Conservation (phyloP, 2,888 invertebrate species). For the Nomada hirtipes region DNA sequence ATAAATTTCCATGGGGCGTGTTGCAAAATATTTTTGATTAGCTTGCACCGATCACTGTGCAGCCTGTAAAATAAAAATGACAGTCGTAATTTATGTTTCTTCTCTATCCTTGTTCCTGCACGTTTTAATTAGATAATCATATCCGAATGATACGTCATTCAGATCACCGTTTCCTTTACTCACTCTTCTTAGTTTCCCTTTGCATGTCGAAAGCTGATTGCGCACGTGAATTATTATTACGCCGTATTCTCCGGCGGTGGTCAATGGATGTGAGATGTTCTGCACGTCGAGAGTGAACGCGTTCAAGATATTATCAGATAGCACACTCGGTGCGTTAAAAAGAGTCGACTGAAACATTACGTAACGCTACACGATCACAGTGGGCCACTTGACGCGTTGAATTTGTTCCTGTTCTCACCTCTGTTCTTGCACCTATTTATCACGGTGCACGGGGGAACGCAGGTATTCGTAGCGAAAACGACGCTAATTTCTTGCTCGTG, state of each 20-base stretch:
- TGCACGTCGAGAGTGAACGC: neutral
- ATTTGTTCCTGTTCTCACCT: neutral
- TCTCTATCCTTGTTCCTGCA: too few relatives aligned
- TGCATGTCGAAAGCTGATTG: neutral
- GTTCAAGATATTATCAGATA: neutral
- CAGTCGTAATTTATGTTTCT: neutral
- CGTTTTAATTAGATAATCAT: slow-evolving; percentile 13
- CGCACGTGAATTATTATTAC: too few relatives aligned
- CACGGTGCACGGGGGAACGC: neutral
- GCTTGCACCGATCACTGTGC: neutral
- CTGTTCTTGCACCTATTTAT: neutral
- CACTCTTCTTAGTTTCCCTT: neutral
- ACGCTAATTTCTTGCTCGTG: neutral
- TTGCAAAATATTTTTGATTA: neutral
- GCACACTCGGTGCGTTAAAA: neutral
- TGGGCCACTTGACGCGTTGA: neutral
- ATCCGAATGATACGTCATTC: neutral
- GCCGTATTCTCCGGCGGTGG: too few relatives aligned
- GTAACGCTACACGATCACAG: neutral
- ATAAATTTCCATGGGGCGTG: neutral
- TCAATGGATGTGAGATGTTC: neutral
- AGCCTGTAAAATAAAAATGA: neutral
- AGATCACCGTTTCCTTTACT: neutral
- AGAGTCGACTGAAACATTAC: neutral
- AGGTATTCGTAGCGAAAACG: too few relatives aligned